These are phyloP conservation scores for Pogonocichla stellata DNA, from an alignment of 2,113 vertebrate genomes.

Conservation along the genomic window DNA sequence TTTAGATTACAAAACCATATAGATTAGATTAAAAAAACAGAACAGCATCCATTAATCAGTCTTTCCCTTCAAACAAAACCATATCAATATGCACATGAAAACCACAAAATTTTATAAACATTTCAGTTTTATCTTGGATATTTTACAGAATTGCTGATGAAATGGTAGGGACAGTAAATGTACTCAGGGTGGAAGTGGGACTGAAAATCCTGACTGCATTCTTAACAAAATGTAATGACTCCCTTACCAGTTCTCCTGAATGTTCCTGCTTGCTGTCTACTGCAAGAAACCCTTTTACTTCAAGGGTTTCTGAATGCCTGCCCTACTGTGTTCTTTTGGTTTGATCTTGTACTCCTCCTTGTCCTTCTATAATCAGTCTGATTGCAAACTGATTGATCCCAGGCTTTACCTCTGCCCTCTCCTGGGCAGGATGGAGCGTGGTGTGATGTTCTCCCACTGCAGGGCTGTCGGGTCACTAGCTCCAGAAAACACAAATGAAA, in stretches of 20 bases:
- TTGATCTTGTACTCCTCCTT: constrained; percentile 24
- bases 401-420: constrained; percentile 46
- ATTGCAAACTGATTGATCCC: constrained; percentile 59
- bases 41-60: neutral
- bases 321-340: neutral
- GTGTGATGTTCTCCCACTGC: constrained; percentile 11
- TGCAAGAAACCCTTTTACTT: neutral
- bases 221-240: neutral
- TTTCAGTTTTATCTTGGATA: neutral
- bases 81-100: neutral
- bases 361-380: constrained; percentile 47
- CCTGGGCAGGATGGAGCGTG: neutral
- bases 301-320: neutral
- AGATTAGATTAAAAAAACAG: neutral
- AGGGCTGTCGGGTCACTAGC: neutral
- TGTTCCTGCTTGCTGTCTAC: neutral
- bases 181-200: neutral
- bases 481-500: neutral
- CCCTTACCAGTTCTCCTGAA: neutral
- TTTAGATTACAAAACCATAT: neutral
- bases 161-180: neutral
- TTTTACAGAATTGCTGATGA: neutral
- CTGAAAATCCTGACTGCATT: neutral
- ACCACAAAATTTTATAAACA: neutral
- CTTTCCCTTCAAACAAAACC: neutral